Evolutionary conservation across 2,888 invertebrate genomes (phyloP).

Genomic region (Apocheima hispidaria): DNA sequence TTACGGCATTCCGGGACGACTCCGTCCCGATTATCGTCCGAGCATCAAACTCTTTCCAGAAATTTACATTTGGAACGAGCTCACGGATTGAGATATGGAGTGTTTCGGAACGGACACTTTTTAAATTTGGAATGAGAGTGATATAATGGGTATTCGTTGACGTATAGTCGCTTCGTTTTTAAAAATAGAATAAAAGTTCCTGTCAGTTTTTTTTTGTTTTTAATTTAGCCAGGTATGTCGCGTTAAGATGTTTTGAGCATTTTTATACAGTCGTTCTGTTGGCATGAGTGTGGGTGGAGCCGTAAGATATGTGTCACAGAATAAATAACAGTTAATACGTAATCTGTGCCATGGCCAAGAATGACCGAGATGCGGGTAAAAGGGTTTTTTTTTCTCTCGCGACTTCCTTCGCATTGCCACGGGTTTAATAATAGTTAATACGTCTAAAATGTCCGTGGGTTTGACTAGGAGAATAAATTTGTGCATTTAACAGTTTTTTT

Average conservation of each 20-base stretch:
- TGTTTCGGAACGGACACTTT: conserved; percentile 74
- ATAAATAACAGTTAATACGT: background rate
- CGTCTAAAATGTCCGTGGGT: conserved; percentile 49
- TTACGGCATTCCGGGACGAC: conserved; percentile 77
- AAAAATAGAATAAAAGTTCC: conserved; percentile 25
- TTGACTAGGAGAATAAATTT: conserved; percentile 55
- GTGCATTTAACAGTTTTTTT: conserved; percentile 48
- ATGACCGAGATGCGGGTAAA: conserved; percentile 42
- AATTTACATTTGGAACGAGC: conserved; percentile 79
- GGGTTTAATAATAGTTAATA: conserved; percentile 1
- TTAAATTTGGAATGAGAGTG: conserved; percentile 77
- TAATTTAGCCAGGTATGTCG: conserved; percentile 48
- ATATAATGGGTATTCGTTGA: conserved; percentile 70
- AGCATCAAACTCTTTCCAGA: conserved; percentile 81
- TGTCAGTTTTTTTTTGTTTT: conserved; percentile 32
- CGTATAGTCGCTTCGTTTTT: conserved; percentile 57
- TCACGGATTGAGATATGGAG: conserved; percentile 76
- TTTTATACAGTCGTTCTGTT: conserved; percentile 58
- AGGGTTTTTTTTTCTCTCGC: conserved; percentile 57
- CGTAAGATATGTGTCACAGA: conserved; percentile 16
- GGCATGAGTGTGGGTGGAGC: conserved; percentile 75
- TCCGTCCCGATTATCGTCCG: conserved; percentile 75
- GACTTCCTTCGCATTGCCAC: conserved; percentile 56
- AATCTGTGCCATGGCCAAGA: conserved; percentile 71
- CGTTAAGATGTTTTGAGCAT: conserved; percentile 66